Evolutionary conservation across 1,140 invertebrate genomes (phyloP).

Genomic region (Atta colombica): DNA sequence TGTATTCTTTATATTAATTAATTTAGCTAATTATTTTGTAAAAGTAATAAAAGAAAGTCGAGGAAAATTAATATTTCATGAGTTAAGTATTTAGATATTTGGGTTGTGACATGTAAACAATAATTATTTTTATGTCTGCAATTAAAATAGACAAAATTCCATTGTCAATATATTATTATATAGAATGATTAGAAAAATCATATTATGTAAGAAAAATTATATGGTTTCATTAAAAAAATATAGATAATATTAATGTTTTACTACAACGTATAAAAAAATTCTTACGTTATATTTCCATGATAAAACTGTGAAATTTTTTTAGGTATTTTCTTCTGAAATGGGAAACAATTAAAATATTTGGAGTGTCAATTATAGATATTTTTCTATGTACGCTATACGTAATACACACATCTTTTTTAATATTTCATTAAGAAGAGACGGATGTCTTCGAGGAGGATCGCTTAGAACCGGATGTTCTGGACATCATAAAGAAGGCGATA

Average conservation of each 20-base stretch:
- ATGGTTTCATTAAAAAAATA: neutral
- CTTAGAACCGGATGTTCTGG: conserved; percentile 65
- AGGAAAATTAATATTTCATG: neutral
- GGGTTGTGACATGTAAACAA: neutral
- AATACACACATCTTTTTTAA: neutral
- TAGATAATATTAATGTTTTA: neutral
- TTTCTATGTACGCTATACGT: neutral
- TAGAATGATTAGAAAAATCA: too few species aligned
- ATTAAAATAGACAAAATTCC: too few species aligned
- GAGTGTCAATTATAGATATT: neutral
- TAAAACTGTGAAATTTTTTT: neutral
- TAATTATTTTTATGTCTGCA: too few species aligned
- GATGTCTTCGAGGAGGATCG: conserved; percentile 64
- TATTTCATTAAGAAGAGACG: conserved; percentile 14
- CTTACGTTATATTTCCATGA: neutral
- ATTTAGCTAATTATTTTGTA: neutral
- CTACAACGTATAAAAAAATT: neutral
- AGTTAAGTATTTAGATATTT: neutral
- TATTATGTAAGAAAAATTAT: too few species aligned
- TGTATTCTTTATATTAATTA: neutral
- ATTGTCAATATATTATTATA: too few species aligned
- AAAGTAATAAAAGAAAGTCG: neutral
- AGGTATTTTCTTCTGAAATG: neutral
- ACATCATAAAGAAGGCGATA: conserved; percentile 90
- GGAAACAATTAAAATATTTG: neutral